Evolutionary conservation across 2,113 vertebrate genomes (phyloP).

Genomic region (Euleptes europaea): DNA sequence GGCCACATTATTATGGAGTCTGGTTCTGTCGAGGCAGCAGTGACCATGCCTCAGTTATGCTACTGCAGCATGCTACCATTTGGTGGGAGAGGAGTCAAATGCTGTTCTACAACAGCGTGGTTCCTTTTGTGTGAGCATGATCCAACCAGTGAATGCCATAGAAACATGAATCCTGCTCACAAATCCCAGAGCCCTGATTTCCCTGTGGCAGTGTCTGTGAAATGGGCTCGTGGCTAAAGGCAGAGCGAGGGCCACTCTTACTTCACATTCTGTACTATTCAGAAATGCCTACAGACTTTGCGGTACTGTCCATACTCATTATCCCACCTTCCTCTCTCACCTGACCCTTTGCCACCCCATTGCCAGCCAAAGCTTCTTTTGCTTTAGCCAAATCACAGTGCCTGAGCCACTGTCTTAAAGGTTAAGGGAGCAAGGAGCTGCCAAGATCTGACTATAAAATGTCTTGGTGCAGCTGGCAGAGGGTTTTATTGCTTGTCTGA

Average conservation of each 20-base stretch:
- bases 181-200: background rate
- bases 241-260: background rate
- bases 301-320: background rate
- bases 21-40: background rate
- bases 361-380: background rate
- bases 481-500: background rate
- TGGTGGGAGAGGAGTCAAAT: background rate
- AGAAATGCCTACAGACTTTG: background rate
- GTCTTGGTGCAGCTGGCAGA: conserved; percentile 13
- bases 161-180: background rate
- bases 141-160: background rate
- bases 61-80: background rate
- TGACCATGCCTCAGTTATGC: background rate
- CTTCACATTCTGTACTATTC: background rate
- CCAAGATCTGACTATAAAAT: conserved; percentile 13
- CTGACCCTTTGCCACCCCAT: background rate
- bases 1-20: background rate
- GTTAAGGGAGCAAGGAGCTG: background rate
- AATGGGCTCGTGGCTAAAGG: background rate
- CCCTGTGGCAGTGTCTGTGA: background rate
- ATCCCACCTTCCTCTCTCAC: background rate
- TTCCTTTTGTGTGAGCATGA: background rate
- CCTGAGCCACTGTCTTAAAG: background rate
- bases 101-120: too few species aligned
- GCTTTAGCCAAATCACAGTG: background rate